Evolutionary conservation across 1,140 invertebrate species (phyloP).

Genomic region (Ctenoplectra terminalis): DNA sequence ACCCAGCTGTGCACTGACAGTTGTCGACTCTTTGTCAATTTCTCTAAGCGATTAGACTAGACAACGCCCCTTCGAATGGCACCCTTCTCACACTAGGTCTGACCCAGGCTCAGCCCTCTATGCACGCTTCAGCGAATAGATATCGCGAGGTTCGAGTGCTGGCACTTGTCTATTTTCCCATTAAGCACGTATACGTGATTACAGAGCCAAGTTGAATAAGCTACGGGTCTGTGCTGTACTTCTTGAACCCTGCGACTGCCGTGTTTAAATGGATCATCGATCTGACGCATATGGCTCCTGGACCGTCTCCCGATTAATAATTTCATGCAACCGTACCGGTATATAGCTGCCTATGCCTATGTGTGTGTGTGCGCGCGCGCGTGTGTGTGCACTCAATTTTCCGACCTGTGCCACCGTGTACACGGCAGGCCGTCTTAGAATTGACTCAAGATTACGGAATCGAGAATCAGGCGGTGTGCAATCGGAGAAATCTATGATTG

Average conservation of each 20-base stretch:
- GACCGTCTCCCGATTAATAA: constrained; percentile 52
- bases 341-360: not conserved
- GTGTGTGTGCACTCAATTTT: not conserved
- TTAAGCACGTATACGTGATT: constrained; percentile 71
- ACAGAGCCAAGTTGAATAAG: constrained; percentile 61
- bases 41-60: constrained; percentile 74
- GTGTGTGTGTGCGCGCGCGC: too few species aligned
- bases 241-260: constrained; percentile 44
- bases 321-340: constrained; percentile 19
- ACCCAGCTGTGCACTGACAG: constrained; percentile 75
- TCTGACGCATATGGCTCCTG: constrained; percentile 49
- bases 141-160: constrained; percentile 57
- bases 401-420: not conserved
- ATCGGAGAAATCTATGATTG: constrained; percentile 35
- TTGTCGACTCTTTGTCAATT: constrained; percentile 79
- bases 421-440: constrained; percentile 2
- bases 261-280: constrained; percentile 62
- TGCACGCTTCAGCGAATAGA: constrained; percentile 47
- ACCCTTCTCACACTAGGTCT: constrained; percentile 33
- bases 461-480: not conserved
- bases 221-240: constrained; percentile 17
- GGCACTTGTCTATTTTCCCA: constrained; percentile 73
- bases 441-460: constrained; percentile 28
- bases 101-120: constrained; percentile 23
- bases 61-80: constrained; percentile 56